Evolutionary conservation across 1,140 invertebrate genomes (phyloP), one percentile per base, ranked within the genome.

Genomic region (Reticulitermes speratus): DNA sequence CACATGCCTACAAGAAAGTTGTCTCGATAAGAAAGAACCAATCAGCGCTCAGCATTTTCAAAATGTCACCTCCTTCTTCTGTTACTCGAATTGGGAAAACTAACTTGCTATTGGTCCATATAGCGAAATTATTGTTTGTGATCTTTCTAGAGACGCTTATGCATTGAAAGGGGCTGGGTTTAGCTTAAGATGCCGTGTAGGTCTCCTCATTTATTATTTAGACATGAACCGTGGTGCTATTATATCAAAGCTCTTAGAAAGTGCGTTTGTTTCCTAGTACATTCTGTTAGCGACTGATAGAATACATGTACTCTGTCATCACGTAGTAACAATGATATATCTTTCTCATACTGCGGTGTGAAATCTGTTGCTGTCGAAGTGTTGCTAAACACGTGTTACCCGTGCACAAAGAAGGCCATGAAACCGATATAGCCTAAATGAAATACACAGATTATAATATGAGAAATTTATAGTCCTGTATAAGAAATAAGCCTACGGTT

Each of bases 1-100:
- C n/a, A 75, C 65, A 75, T 75, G 65, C 65, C 65, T 75, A 75
- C 65, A 75, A 75, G 65, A 75, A 75, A 75, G n/a, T 75, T 75
- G 65, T 75, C 65, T 75, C 65, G 65, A 30, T 75, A 75, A 25
- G 25, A 30, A 75, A 75, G 25, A 75, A 30, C 65, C 65, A 75
- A 75, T 75, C 25, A 75, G 25, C 25, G 65, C n/a, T 30, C 65
- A 75, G 65, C 9, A 30, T 75, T 30, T 75, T 30, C 65, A 14
- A 75, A 30, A 75, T 75, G 65, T 75, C 65, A 75, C 65, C 65
- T 75, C 65, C 65, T 75, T 75, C 65, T 30, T 75, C 65, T n/a
- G 65, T 75, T 75, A 30, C 65, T 75, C 25, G 65, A 75, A 75
- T 30, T 75, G 25, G n/a, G 65, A 75, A 75, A 75, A n/a, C 65